Evolutionary conservation across 2,888 invertebrate species (phyloP).

Genomic region (Elegia similella): DNA sequence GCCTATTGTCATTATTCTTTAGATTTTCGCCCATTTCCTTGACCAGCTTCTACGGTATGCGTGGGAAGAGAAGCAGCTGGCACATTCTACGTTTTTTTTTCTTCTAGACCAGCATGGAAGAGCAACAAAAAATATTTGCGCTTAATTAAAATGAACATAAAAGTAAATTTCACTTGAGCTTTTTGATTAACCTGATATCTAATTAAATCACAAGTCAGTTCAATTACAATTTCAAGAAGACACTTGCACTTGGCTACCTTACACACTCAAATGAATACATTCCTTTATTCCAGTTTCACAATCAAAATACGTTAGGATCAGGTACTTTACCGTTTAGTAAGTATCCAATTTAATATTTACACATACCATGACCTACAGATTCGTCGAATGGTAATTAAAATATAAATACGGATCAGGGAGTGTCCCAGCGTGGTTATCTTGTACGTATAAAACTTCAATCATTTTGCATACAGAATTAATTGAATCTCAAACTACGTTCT

Average conservation of each 20-base stretch:
- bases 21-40: too few relatives aligned
- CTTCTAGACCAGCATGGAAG: too few relatives aligned
- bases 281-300: neutral
- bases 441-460: neutral
- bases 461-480: neutral
- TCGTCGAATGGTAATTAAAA: neutral
- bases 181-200: too few relatives aligned
- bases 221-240: neutral
- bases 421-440: neutral
- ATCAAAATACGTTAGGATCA: neutral
- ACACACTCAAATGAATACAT: neutral
- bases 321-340: constrained; percentile 3
- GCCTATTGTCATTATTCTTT: too few relatives aligned
- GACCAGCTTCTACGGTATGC: too few relatives aligned
- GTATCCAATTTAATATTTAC: neutral
- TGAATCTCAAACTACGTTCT: neutral
- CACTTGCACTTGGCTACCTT: neutral
- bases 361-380: neutral
- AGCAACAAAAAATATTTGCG: too few relatives aligned
- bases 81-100: too few relatives aligned
- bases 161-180: too few relatives aligned
- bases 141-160: too few relatives aligned
- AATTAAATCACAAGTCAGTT: neutral
- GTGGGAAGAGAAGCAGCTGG: too few relatives aligned
- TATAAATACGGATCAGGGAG: neutral